Evolutionary conservation across 1,140 invertebrate genomes (phyloP), one percentile per base, ranked within the genome.

Genomic region (Chrysopa pallens): DNA sequence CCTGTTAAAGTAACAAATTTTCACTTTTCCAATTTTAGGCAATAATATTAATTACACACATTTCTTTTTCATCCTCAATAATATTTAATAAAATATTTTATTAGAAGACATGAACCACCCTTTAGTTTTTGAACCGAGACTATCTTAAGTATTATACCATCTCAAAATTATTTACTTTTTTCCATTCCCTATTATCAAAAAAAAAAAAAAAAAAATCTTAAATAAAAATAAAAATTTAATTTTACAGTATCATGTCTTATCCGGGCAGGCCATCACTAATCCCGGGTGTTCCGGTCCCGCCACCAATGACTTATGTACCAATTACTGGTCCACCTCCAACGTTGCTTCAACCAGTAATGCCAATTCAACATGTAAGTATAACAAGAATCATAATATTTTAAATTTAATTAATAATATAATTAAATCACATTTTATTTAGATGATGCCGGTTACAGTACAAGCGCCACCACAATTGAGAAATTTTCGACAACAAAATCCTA

Each of bases 181-280:
- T n/a, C n/a, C n/a, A n/a, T n/a, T n/a, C n/a, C n/a, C n/a, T n/a
- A n/a, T n/a, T n/a, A n/a, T n/a, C n/a, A n/a, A n/a, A n/a, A n/a
- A n/a, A n/a, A n/a, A n/a, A n/a, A n/a, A n/a, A n/a, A n/a, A n/a
- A n/a, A n/a, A n/a, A n/a, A n/a, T n/a, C n/a, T n/a, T n/a, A n/a
- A n/a, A n/a, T n/a, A n/a, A n/a, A n/a, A 23, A 23, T 23, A 23
- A 23, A 23, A 23, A 2, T 23, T 23, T 2, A 23, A 23, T 23
- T 23, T 23, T 23, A 23, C 17, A 23, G 31, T 33, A 12, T 12
- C n/a, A 69, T 69, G 67, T 69, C 67, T 13, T 69, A 61, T 49
- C 67, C 67, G 23, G 63, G 64, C 17, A 57, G 69, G 45, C 68
- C 70, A 11, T 69, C 69, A 8, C 68, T 73, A 54, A 69, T 70